Base-by-base conservation (phyloP, 2,888 invertebrate genomes). In the Euproctis similis region DNA sequence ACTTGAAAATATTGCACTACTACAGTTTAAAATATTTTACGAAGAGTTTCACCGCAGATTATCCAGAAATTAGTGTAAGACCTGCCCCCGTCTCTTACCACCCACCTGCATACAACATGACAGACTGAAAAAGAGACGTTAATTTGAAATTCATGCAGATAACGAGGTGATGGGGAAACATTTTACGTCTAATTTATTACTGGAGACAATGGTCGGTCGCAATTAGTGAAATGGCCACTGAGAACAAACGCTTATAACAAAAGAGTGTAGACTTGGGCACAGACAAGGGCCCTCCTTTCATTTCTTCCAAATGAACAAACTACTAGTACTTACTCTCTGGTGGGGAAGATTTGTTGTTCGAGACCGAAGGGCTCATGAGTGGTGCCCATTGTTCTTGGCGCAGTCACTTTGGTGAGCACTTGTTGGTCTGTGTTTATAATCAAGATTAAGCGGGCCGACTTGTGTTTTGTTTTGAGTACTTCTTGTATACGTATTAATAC, bases 301-400 rank as follows among this genome's bases (percentile, higher is more conserved):
- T 78, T 77, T 77, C 81, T 81, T 81, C 81, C 81, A 81, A 82
- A 81, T 82, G 82, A 82, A 76, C 82, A 81, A 78, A 78, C 81
- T 78, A 77, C 70, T 67, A 65, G n/a, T n/a, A n/a, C n/a, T n/a
- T n/a, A n/a, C n/a, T 56, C 64, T 35, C 62, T 59, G 59, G 62
- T 64, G 59, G 76, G 76, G 73, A 76, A 77, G 72, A 76, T 75
- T 76, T 74, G 75, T 76, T 73, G 73, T 72, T 70, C 44, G 65
- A 59, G 70, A 70, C 65, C 61, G 71, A 75, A 75, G 76, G 72
- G 76, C 65, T 52, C 56, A 56, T 50, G 69, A 74, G 73, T 74
- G 63, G 64, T 60, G 58, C 60, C 14, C 14, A 71, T 80, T 80
- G 78, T 80, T 76, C 70, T 63, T 64, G 66, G 58, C 54, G 47